A percentile compares a stretch with the other conserved stretches of the same genome.
Conservation (phyloP, 2,113 vertebrate genomes). For the Delphinapterus leucas region DNA sequence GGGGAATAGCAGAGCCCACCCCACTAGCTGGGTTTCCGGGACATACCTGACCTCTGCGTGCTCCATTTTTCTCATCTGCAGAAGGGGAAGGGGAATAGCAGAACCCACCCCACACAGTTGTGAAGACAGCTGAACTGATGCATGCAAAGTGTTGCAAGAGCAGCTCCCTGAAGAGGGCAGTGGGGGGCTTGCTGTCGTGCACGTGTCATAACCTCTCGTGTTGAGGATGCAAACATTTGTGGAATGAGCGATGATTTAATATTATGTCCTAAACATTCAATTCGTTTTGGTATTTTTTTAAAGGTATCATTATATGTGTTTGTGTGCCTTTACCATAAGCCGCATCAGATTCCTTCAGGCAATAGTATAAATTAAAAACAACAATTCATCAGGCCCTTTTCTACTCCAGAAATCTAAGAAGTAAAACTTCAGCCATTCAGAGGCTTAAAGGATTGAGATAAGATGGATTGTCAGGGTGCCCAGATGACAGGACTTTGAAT, state of each 20-base stretch:
- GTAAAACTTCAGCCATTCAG: background rate
- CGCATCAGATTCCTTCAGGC: background rate
- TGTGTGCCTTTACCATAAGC: background rate
- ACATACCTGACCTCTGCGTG: no score
- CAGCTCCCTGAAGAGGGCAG: background rate
- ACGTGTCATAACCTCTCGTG: fast-evolving
- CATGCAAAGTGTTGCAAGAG: background rate
- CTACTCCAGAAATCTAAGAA: background rate
- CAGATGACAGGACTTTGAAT: background rate
- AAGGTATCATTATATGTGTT: background rate
- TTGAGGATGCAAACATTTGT: background rate
- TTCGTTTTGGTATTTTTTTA: background rate
- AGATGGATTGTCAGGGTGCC: background rate
- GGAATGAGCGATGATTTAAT: background rate
- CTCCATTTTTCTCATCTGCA: no score
- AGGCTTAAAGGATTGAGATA: no score
- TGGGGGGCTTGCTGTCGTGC: fast-evolving
- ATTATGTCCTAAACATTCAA: background rate
- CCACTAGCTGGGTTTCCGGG: no score
- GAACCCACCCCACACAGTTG: fast-evolving
- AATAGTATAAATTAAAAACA: background rate
- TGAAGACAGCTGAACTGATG: background rate
- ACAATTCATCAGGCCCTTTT: background rate
- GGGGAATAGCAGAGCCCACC: background rate
- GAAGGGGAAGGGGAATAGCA: no score